A percentile compares a stretch with the other conserved stretches of the same genome.
Conservation (phyloP, 2,797 vertebrate species). For the Sebastes diaconus region DNA sequence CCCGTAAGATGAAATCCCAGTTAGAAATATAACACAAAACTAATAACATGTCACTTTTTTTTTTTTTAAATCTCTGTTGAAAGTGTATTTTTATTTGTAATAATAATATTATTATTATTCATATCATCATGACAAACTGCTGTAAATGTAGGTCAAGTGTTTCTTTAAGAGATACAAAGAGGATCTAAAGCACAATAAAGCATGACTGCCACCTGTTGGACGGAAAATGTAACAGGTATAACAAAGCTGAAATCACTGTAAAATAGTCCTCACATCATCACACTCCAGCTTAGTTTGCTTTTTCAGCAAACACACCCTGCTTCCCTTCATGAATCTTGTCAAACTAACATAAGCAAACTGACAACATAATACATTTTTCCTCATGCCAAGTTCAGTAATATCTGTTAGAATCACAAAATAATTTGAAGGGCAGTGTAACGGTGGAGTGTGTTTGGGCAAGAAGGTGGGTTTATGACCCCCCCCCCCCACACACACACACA, state of each 20-base stretch:
- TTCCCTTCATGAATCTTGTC: background rate
- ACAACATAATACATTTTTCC: background rate
- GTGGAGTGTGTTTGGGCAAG: slow-evolving; percentile 11
- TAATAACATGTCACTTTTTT: background rate
- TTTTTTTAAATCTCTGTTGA: background rate
- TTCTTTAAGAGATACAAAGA: background rate
- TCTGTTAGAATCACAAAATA: slow-evolving; percentile 1
- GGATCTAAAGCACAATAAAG: background rate
- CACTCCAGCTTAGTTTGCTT: slow-evolving; percentile 1
- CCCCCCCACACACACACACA: background rate
- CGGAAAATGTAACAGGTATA: background rate
- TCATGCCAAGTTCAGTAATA: slow-evolving; percentile 11
- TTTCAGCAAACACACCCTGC: slow-evolving; percentile 12
- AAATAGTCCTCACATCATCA: background rate
- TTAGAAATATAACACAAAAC: background rate
- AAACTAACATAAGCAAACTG: background rate
- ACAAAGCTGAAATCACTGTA: background rate
- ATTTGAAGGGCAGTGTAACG: background rate
- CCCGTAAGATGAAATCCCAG: background rate
- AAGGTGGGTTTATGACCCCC: slow-evolving; percentile 12
- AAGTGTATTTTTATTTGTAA: background rate
- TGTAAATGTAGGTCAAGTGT: slow-evolving; percentile 40
- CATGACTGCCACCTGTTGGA: slow-evolving; percentile 65
- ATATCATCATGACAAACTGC: background rate
- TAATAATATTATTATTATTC: background rate